phyloP scores from a whole-genome alignment of 2,113 vertebrate species.

The Limnothrissa miodon region DNA sequence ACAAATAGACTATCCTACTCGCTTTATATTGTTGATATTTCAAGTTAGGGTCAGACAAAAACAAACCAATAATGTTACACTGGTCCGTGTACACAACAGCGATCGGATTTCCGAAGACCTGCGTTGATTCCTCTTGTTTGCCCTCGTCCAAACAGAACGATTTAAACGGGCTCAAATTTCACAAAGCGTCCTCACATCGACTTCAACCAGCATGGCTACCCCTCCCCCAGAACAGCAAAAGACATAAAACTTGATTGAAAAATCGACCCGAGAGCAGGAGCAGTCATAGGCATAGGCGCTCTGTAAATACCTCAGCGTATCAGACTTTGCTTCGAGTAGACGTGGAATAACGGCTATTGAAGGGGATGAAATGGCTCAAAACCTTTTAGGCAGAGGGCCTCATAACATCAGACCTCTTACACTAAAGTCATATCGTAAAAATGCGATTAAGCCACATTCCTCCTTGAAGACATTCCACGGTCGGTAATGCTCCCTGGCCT shows the following conservation, averaged over 20 bases:
- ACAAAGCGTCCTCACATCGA: slow-evolving; percentile 20
- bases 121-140: slow-evolving; percentile 9
- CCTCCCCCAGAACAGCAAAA: slow-evolving; percentile 17
- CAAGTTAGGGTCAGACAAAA: neutral
- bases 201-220: neutral
- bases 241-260: slow-evolving; percentile 20
- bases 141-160: slow-evolving; percentile 4
- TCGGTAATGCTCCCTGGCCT: neutral
- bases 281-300: neutral
- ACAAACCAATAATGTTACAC: slow-evolving; percentile 13
- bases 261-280: slow-evolving; percentile 11
- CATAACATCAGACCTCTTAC: neutral
- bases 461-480: slow-evolving; percentile 12
- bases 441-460: slow-evolving; percentile 12
- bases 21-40: neutral
- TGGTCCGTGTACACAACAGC: neutral
- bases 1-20: neutral
- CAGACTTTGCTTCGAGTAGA: neutral
- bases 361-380: neutral
- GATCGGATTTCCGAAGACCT: slow-evolving; percentile 5
- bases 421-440: slow-evolving; percentile 12
- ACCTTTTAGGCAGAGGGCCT: neutral
- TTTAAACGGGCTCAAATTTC: slow-evolving; percentile 11
- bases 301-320: neutral
- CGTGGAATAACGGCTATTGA: neutral